A percentile compares a stretch with the other conserved stretches of the same genome.
Evolutionary conservation across 1,140 invertebrate species (phyloP).

Genomic region (Meloidogyne hapla): DNA sequence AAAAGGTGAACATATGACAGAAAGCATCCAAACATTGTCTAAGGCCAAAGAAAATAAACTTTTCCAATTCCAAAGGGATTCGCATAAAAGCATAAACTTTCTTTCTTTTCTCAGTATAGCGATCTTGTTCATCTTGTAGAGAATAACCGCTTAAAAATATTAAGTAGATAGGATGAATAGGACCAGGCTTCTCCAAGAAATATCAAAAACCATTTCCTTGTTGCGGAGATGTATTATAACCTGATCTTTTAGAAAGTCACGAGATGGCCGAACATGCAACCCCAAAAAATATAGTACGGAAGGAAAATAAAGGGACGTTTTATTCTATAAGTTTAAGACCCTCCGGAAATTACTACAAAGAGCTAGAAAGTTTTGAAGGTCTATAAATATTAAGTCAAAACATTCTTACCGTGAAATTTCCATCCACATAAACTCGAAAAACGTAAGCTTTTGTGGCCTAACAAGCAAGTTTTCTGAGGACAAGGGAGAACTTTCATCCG

Average conservation of each 20-base stretch:
- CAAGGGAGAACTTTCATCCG: not conserved
- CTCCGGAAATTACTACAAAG: no score
- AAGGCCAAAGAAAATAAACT: slow-evolving; percentile 91
- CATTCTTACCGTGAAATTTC: not conserved
- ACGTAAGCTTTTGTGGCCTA: not conserved
- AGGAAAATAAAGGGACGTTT: no score
- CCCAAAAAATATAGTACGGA: no score
- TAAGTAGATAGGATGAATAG: no score
- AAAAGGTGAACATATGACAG: slow-evolving; percentile 93
- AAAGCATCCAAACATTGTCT: slow-evolving; percentile 96
- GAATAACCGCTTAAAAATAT: slow-evolving; percentile 57
- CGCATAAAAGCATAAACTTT: slow-evolving; percentile 96
- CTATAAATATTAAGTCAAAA: no score
- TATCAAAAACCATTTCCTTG: no score
- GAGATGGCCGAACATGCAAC: no score
- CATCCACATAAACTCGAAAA: slow-evolving; percentile 1
- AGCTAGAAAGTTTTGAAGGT: no score
- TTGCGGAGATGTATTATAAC: no score
- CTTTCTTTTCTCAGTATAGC: slow-evolving; percentile 85
- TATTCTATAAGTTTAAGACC: no score
- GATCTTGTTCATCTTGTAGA: slow-evolving; percentile 70
- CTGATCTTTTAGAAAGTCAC: no score
- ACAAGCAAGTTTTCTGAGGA: not conserved
- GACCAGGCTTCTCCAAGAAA: no score
- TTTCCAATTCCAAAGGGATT: slow-evolving; percentile 81